These are phyloP conservation scores for Dasypus novemcinctus DNA, from an alignment of 2,113 vertebrate species.

Conservation along the genomic window DNA sequence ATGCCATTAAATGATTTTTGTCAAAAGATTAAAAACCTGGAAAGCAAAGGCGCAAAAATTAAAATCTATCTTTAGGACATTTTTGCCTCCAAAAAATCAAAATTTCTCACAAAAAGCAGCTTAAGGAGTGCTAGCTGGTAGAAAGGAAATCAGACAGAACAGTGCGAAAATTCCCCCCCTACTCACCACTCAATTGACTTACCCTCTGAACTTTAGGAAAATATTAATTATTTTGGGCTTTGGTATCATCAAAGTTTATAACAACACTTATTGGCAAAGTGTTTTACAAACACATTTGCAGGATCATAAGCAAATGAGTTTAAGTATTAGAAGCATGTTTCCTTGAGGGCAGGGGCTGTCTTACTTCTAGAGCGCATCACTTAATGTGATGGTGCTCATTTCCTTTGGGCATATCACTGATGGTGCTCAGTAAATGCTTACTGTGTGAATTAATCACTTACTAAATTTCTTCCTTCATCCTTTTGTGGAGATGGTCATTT, in stretches of 20 bases:
- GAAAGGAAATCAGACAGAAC: neutral
- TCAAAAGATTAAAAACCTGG: neutral
- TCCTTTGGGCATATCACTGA: neutral
- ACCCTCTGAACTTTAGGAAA: neutral
- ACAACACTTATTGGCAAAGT: neutral
- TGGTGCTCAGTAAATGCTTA: neutral
- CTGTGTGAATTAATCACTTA: neutral
- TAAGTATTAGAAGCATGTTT: neutral
- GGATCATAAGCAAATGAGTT: neutral
- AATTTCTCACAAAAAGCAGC: neutral
- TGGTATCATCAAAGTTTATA: neutral
- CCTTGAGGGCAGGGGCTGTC: neutral
- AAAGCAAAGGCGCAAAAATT: neutral
- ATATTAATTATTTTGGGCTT: neutral
- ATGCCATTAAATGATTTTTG: neutral
- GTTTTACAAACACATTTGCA: neutral
- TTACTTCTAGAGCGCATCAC: neutral
- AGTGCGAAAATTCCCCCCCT: neutral
- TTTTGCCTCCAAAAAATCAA: neutral
- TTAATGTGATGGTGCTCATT: neutral
- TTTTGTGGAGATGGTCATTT: neutral
- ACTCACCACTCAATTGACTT: neutral
- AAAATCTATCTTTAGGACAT: slow-evolving; percentile 3
- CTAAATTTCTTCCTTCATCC: neutral
- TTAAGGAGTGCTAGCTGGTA: neutral